Percentiles rank a stretch among this genome's conserved stretches.
Conservation (phyloP, 2,797 vertebrate genomes). For the Mionectes olivaceus region DNA sequence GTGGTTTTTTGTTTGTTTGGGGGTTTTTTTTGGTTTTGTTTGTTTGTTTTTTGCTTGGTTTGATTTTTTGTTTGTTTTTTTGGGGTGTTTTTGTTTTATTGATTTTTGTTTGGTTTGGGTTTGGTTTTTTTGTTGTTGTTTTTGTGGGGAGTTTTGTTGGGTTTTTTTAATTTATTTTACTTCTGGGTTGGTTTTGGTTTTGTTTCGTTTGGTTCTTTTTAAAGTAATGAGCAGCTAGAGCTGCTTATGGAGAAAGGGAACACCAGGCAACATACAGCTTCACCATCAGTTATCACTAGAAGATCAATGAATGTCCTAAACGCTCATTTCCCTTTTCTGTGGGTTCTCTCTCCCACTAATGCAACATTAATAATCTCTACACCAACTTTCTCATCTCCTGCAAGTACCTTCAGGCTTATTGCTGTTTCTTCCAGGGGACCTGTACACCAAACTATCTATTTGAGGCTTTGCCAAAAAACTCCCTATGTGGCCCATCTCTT, state of each 20-base stretch:
- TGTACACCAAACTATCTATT: neutral
- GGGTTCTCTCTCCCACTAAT: neutral
- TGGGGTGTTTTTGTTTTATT: too few species aligned
- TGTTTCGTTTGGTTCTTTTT: neutral
- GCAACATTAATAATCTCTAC: neutral
- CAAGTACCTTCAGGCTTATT: neutral
- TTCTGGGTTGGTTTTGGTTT: neutral
- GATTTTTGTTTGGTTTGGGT: too few species aligned
- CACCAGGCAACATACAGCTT: neutral
- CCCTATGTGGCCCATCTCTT: neutral
- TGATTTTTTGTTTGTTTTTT: too few species aligned
- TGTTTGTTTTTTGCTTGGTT: neutral
- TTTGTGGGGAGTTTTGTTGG: too few species aligned
- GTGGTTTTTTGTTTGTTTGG: too few species aligned
- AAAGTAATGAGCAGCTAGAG: neutral
- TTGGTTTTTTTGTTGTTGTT: too few species aligned
- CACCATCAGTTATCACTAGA: neutral
- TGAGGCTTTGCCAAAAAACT: neutral
- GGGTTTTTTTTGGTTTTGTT: too few species aligned
- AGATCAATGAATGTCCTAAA: neutral
- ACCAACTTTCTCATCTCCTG: neutral
- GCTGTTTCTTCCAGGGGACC: neutral
- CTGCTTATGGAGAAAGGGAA: neutral
- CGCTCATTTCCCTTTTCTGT: neutral
- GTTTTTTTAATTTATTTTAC: too few species aligned